phyloP scores from a whole-genome alignment of 2,888 invertebrate species.

The Geotrupes spiniger region DNA sequence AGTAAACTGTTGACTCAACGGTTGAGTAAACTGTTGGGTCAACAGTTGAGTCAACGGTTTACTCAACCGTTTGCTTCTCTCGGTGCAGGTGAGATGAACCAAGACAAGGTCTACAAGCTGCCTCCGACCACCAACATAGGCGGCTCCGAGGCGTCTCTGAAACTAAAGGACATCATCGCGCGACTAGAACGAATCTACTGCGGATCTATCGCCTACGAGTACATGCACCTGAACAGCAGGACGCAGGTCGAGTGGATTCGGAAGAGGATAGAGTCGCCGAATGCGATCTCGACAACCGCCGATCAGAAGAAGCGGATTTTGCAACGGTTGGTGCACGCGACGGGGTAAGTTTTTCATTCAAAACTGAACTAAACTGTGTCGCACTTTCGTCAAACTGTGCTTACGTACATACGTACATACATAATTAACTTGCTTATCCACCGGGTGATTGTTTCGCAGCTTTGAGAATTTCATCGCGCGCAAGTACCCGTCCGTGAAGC shows the following conservation, averaged over 20 bases:
- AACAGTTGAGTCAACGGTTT: no score
- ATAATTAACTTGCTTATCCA: no score
- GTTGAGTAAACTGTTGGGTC: no score
- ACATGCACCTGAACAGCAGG: slow-evolving; percentile 38
- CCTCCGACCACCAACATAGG: slow-evolving; percentile 37
- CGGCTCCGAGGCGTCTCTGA: slow-evolving; percentile 32
- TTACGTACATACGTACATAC: no score
- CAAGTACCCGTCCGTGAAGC: slow-evolving; percentile 40
- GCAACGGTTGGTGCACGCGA: slow-evolving; percentile 39
- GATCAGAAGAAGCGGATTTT: slow-evolving; percentile 39
- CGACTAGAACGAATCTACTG: slow-evolving; percentile 43
- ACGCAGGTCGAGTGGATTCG: slow-evolving; percentile 41
- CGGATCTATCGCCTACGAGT: slow-evolving; percentile 41
- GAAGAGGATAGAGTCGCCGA: slow-evolving; percentile 40
- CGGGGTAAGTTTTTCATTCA: slow-evolving; percentile 17
- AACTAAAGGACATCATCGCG: slow-evolving; percentile 38
- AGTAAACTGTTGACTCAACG: no score
- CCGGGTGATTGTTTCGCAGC: slow-evolving; percentile 15
- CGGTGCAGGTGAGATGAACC: slow-evolving; percentile 8
- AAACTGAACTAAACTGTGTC: no score
- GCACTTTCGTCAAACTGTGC: no score
- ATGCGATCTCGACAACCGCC: slow-evolving; percentile 32
- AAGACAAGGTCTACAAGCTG: slow-evolving; percentile 35
- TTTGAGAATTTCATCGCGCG: slow-evolving; percentile 40
- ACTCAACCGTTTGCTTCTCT: no score